Conservation (phyloP, 1,140 invertebrate species). For the Bemisia tabaci region DNA sequence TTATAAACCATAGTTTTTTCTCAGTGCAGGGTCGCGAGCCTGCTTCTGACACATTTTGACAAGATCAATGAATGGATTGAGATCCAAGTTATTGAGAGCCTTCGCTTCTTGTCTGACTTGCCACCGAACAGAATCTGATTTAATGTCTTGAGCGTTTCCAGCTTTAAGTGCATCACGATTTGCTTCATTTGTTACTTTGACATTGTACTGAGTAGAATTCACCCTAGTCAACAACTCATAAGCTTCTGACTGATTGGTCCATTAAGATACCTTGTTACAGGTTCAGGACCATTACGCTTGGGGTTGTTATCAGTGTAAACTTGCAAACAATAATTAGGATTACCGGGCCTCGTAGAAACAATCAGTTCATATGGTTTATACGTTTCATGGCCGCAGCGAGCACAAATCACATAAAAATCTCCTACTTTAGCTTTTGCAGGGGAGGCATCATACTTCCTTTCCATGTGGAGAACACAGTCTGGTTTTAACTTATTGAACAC, state of each 20-base stretch:
- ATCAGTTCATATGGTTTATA: background rate
- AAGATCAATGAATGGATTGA: background rate
- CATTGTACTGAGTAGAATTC: background rate
- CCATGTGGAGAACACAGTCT: background rate
- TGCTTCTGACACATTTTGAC: background rate
- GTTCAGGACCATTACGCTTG: background rate
- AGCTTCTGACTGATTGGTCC: background rate
- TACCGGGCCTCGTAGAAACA: background rate
- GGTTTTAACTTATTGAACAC: background rate
- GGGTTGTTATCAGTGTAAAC: background rate
- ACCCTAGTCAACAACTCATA: background rate
- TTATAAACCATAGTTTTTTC: too few species aligned
- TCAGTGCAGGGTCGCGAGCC: background rate
- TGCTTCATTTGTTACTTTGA: background rate
- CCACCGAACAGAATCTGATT: background rate
- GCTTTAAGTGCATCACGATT: background rate
- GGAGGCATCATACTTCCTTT: background rate
- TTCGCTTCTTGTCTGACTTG: background rate
- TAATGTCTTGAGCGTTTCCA: background rate
- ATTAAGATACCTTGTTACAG: background rate
- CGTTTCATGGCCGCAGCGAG: background rate
- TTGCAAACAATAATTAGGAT: background rate
- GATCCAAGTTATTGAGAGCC: background rate
- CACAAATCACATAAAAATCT: background rate
- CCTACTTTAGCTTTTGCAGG: background rate